Percentiles rank a stretch among this genome's conserved stretches.
Conservation (phyloP, 2,113 vertebrate genomes). For the Puma concolor region DNA sequence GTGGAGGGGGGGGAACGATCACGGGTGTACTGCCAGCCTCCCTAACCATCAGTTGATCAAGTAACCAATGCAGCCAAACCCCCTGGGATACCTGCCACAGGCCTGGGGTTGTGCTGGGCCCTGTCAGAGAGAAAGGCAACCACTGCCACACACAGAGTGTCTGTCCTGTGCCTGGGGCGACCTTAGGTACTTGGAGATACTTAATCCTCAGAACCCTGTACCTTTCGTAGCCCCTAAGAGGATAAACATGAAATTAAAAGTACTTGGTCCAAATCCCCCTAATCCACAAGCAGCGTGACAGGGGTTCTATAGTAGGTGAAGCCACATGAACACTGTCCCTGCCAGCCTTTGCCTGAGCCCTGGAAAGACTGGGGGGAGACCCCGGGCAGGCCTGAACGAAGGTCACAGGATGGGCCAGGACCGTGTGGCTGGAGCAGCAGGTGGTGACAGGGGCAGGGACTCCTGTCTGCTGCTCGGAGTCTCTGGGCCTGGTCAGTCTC, state of each 20-base stretch:
- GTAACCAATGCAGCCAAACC: background rate
- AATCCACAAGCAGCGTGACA: too few species aligned
- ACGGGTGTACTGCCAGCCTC: accelerated
- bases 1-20: background rate
- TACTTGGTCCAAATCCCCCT: background rate
- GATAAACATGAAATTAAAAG: background rate
- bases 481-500: too few species aligned
- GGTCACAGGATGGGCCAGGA: background rate
- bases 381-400: background rate
- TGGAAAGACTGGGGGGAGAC: background rate
- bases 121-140: background rate
- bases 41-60: background rate
- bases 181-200: background rate
- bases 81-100: background rate
- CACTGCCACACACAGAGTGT: background rate
- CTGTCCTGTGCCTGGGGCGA: background rate
- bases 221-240: background rate
- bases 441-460: too few species aligned
- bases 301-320: background rate
- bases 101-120: background rate
- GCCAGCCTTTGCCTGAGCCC: background rate
- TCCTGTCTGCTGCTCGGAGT: too few species aligned
- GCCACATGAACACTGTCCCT: background rate
- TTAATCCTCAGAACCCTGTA: background rate
- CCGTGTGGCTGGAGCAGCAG: too few species aligned